Base-by-base conservation (phyloP, 2,888 invertebrate species). In the Eupsilia transversa region DNA sequence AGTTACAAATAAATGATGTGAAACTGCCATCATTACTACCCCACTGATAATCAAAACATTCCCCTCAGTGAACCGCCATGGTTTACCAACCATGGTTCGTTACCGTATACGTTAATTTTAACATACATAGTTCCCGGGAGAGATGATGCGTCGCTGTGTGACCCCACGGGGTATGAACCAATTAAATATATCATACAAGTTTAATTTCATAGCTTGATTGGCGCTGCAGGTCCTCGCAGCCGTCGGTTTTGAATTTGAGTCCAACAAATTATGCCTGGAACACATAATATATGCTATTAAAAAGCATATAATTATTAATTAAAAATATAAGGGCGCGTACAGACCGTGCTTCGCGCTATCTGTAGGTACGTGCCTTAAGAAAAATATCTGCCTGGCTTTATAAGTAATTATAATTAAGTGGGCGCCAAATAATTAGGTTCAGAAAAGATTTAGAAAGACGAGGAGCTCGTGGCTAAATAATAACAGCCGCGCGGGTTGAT, bases 101-200 rank as follows among this genome's bases (percentile, higher is more conserved):
- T 43, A 54, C 30, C 12, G 1, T 27, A 6, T 60, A 33, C 79
- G 49, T 63, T 63, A 73, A 43, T 64, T 59, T 77, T 54, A 54
- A 77, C 27, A n/a, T 43, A 35, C 17, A 61, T 43, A 54, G 30
- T n/a, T n/a, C 46, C 52, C 33, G 9, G 49, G 14, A 41, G n/a
- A 79, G 23, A 65, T 38, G n/a, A 49, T 80, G 75, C 49, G 41
- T 56, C 46, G 17, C 61, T 14, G 52, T 35, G 3, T 35, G 17
- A 12, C 17, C 78, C 46, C 35, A 10, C 14, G 63, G 80, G 49
- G n/a, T 5, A 43, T 12, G 35, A 49, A 14, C 30, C 78, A 78
- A 57, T 78, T 78, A 80, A 68, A 75, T 78, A 68, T 57, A 30
- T 61, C 56, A 61, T 61, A 67, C 67, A 61, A 74, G 80, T 78